Conservation (phyloP, 2,797 vertebrate species). For the Melopsittacus undulatus region DNA sequence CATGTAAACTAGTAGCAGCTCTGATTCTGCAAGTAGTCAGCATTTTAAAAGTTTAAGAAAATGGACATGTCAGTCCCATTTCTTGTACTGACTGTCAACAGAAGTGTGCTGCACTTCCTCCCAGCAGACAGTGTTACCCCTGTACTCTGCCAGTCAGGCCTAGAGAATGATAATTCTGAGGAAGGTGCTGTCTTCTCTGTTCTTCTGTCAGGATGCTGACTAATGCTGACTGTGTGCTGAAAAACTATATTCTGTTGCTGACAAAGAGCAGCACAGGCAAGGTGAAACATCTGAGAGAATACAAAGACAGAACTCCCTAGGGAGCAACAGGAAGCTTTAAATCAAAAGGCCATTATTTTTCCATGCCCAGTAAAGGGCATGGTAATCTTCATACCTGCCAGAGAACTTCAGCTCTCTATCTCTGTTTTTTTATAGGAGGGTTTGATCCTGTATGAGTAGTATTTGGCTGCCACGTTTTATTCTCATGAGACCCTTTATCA, state of each 20-base stretch:
- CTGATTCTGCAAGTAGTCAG: not conserved
- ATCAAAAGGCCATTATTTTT: constrained; percentile 46
- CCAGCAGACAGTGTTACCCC: not conserved
- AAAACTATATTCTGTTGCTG: constrained; percentile 31
- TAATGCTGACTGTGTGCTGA: not conserved
- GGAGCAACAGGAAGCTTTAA: constrained; percentile 43
- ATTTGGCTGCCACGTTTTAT: not conserved
- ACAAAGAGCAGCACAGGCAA: not conserved
- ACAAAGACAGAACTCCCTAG: not conserved
- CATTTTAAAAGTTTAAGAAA: not conserved
- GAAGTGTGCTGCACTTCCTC: not conserved
- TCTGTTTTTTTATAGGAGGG: not conserved
- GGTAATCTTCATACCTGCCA: not conserved
- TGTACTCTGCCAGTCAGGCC: not conserved
- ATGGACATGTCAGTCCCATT: not conserved
- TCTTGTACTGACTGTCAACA: not conserved
- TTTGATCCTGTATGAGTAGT: not conserved
- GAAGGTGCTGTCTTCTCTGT: not conserved
- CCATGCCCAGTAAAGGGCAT: not conserved
- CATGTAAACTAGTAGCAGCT: not conserved
- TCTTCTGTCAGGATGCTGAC: not conserved
- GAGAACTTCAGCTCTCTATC: not conserved
- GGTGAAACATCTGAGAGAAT: not conserved
- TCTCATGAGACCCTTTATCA: not conserved
- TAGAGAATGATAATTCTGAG: not conserved